Percentiles rank a stretch among this genome's conserved stretches.
Evolutionary conservation across 2,113 vertebrate genomes (phyloP).

Genomic region (Ginglymostoma cirratum): DNA sequence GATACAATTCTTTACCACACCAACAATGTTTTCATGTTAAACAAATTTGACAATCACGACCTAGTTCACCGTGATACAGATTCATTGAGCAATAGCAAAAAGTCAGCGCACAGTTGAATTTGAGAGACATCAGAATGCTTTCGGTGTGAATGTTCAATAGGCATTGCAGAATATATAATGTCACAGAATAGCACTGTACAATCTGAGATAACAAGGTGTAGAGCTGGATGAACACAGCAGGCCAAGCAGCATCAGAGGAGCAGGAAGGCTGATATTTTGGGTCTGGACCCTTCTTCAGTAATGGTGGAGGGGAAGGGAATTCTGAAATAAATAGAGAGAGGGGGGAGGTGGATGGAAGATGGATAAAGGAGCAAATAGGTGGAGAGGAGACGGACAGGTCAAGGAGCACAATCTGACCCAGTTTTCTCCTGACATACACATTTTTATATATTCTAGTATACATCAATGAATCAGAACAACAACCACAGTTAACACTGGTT

Average conservation of each 20-base stretch:
- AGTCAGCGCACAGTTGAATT: background rate
- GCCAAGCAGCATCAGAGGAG: no score
- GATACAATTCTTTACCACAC: background rate
- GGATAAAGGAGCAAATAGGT: no score
- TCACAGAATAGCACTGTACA: background rate
- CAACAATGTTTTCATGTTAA: background rate
- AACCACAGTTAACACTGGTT: no score
- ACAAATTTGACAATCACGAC: background rate
- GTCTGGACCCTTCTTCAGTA: no score
- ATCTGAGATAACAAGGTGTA: no score
- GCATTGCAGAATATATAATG: background rate
- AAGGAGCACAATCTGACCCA: background rate
- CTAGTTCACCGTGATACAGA: background rate
- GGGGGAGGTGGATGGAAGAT: no score
- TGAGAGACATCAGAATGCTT: background rate
- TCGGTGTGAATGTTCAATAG: background rate
- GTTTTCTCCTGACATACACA: background rate
- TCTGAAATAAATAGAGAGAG: no score
- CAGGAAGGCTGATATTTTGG: no score
- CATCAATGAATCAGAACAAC: background rate
- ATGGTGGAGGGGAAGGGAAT: no score
- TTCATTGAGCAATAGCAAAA: background rate
- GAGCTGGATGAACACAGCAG: no score
- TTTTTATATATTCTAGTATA: background rate
- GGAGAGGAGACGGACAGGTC: no score